Conservation (phyloP, 2,797 vertebrate species). For the Rhynchotus rufescens region DNA sequence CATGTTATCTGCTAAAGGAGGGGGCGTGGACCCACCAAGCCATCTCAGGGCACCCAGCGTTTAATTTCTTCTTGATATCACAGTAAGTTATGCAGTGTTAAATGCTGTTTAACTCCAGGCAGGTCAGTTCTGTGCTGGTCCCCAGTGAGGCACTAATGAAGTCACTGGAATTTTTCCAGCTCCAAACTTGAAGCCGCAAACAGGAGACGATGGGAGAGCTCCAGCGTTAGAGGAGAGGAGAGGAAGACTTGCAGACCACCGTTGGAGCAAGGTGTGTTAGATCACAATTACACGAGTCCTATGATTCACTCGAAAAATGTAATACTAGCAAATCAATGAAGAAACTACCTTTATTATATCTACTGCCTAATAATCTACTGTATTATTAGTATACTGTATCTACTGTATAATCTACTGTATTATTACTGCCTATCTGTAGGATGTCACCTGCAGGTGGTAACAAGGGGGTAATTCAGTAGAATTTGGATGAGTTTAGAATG, state of each 20-base stretch:
- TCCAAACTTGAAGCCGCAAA: background rate
- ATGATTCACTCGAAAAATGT: background rate
- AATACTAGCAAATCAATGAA: background rate
- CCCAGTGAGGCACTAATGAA: conserved; percentile 35
- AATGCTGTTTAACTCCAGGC: background rate
- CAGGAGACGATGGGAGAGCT: background rate
- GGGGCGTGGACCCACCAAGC: background rate
- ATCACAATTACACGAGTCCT: background rate
- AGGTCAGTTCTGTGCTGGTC: background rate
- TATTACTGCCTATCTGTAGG: too few species aligned
- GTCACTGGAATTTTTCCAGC: conserved; percentile 19
- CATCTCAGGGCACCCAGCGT: background rate
- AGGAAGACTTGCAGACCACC: background rate
- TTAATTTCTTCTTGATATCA: conserved; percentile 27
- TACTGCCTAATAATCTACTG: too few species aligned
- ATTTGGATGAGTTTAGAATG: background rate
- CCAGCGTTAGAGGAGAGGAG: background rate
- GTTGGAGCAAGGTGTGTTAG: background rate
- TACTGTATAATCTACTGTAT: too few species aligned
- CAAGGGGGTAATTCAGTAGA: background rate
- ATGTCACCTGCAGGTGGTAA: background rate
- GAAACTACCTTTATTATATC: background rate
- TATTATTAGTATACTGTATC: too few species aligned
- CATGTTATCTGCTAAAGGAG: background rate
- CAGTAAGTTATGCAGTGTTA: background rate